These are phyloP conservation scores for Calosoma granatense DNA, from an alignment of 1,140 invertebrate species.

Conservation along the genomic window DNA sequence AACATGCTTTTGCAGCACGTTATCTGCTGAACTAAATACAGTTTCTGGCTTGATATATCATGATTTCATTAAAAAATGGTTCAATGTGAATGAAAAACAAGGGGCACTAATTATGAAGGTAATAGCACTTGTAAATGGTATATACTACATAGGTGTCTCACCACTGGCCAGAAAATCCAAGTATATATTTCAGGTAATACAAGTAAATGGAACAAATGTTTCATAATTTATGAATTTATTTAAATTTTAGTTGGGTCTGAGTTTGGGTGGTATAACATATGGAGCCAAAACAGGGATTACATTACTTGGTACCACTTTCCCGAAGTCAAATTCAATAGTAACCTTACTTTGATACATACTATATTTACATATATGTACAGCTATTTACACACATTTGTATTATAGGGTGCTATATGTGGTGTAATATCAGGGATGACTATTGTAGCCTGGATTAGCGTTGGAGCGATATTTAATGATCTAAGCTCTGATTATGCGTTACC, in stretches of 20 bases:
- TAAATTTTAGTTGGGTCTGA: background rate
- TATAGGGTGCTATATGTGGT: background rate
- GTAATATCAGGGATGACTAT: background rate
- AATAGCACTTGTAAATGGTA: constrained; percentile 6
- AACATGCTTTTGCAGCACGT: background rate
- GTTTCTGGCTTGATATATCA: background rate
- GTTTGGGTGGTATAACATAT: background rate
- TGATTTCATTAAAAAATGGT: background rate
- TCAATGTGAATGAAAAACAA: background rate
- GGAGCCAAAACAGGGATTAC: background rate
- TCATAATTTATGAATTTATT: too few relatives aligned
- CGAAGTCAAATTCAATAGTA: background rate
- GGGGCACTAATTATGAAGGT: background rate
- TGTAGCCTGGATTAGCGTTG: background rate
- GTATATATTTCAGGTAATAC: constrained; percentile 22
- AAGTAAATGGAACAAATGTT: too few relatives aligned
- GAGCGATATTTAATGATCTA: background rate
- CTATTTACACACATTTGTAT: background rate
- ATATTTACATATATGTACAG: background rate
- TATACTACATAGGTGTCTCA: constrained; percentile 37
- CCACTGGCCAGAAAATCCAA: constrained; percentile 29
- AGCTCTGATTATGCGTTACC: background rate
- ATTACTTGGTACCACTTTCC: background rate
- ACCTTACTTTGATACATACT: background rate
- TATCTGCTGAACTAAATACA: constrained; percentile 1